A percentile compares a stretch with the other conserved stretches of the same genome.
Conservation (phyloP, 1,140 invertebrate genomes). For the Ladona fulva region DNA sequence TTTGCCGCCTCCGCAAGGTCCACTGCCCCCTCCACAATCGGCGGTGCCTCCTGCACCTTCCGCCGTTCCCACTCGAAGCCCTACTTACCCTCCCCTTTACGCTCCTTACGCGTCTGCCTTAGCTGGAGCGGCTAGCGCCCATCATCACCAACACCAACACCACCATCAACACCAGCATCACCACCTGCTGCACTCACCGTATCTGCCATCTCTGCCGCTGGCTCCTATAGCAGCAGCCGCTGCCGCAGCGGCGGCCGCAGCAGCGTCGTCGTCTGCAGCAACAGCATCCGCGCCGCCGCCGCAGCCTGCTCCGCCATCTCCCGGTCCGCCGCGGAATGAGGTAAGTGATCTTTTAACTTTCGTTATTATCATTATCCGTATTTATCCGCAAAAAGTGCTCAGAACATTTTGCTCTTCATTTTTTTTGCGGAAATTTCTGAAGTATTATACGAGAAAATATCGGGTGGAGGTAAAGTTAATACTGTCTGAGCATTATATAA, state of each 20-base stretch:
- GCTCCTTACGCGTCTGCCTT: not conserved
- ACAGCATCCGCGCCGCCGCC: not conserved
- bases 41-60: not conserved
- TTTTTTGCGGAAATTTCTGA: too few relatives aligned
- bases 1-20: not conserved
- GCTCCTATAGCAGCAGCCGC: not conserved
- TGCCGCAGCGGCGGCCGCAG: not conserved
- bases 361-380: too few relatives aligned
- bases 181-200: not conserved
- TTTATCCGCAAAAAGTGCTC: too few relatives aligned
- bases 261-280: not conserved
- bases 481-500: too few relatives aligned
- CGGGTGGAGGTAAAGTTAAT: too few relatives aligned
- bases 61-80: not conserved
- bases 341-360: too few relatives aligned
- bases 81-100: not conserved
- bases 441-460: too few relatives aligned
- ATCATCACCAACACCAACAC: not conserved
- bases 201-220: not conserved
- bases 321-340: not conserved
- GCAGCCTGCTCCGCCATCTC: not conserved
- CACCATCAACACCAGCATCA: slow-evolving; percentile 3
- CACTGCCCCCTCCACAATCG: too few relatives aligned
- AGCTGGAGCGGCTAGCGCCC: not conserved
- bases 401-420: too few relatives aligned